Conservation (phyloP, 2,113 vertebrate species). For the Gobio gobio region DNA sequence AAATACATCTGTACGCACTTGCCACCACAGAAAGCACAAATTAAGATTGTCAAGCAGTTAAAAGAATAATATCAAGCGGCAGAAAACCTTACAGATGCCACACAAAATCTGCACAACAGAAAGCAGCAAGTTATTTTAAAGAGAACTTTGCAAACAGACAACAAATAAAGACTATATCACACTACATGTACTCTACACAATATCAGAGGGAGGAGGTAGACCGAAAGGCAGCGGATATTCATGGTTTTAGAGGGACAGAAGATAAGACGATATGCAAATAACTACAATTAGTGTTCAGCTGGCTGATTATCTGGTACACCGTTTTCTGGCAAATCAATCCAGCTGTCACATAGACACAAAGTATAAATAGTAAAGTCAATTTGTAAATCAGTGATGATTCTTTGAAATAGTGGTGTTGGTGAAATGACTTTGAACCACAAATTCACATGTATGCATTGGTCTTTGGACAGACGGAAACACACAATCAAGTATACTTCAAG, state of each 20-base stretch:
- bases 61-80: slow-evolving; percentile 22
- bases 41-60: slow-evolving; percentile 58
- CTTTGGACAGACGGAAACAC: slow-evolving; percentile 51
- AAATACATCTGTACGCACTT: neutral
- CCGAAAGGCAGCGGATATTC: slow-evolving; percentile 51
- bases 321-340: neutral
- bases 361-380: neutral
- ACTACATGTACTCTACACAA: slow-evolving; percentile 15
- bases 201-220: slow-evolving; percentile 15
- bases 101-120: neutral
- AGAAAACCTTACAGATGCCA: neutral
- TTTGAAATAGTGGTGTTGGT: slow-evolving; percentile 24
- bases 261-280: slow-evolving; percentile 11
- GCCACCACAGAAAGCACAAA: slow-evolving; percentile 37
- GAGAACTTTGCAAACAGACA: neutral
- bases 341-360: neutral
- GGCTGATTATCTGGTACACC: neutral
- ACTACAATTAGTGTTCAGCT: neutral
- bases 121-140: slow-evolving; percentile 10
- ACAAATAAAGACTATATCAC: neutral
- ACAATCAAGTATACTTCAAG: slow-evolving; percentile 70
- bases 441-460: slow-evolving; percentile 50
- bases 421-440: slow-evolving; percentile 36
- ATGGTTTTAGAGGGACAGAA: slow-evolving; percentile 46
- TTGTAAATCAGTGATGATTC: neutral